Conservation (phyloP, 2,888 invertebrate species). For the Plagodis dolabraria region DNA sequence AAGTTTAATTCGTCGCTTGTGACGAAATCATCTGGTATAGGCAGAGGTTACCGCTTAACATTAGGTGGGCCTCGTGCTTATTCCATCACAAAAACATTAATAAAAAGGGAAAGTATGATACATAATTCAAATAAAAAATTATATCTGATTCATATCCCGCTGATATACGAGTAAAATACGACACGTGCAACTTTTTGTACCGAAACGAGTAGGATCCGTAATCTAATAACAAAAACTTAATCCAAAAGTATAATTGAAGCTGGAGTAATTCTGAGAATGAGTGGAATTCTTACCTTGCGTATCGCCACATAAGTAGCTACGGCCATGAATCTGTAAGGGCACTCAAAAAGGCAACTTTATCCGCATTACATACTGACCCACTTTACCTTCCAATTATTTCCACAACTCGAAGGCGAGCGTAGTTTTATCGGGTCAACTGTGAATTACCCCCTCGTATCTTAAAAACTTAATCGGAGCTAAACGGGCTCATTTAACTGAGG, state of each 20-base stretch:
- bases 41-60: too few species aligned
- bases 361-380: constrained; percentile 24
- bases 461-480: constrained; percentile 56
- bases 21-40: too few species aligned
- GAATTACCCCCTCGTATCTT: constrained; percentile 48
- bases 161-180: too few species aligned
- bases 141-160: too few species aligned
- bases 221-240: not conserved
- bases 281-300: not conserved
- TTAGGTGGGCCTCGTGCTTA: too few species aligned
- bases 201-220: not conserved
- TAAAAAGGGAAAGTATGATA: too few species aligned
- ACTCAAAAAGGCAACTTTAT: constrained; percentile 24
- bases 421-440: constrained; percentile 29
- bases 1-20: too few species aligned
- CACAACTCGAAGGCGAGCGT: constrained; percentile 13
- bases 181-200: not conserved
- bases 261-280: constrained; percentile 3
- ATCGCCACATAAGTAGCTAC: constrained; percentile 6
- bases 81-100: too few species aligned
- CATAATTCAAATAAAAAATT: too few species aligned
- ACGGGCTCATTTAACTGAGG: constrained; percentile 49
- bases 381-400: constrained; percentile 26
- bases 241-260: constrained; percentile 1
- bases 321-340: constrained; percentile 9